Evolutionary conservation across 2,113 vertebrate genomes (phyloP).

Genomic region (Pica pica): DNA sequence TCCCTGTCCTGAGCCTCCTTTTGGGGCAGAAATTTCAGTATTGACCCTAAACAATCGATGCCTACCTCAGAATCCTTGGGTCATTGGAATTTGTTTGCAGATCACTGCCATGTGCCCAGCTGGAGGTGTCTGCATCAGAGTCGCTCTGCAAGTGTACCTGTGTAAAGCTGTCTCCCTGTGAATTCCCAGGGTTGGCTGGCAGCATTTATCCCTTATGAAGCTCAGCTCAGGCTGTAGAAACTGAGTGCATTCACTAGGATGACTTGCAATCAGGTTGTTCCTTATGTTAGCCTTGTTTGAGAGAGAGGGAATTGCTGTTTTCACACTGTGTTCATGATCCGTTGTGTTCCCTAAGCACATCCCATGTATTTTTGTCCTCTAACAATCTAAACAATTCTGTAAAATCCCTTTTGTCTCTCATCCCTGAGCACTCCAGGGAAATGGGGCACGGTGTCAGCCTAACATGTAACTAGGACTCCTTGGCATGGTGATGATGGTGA

Average conservation of each 20-base stretch:
- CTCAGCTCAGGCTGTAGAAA: not conserved
- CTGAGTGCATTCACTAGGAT: rapidly evolving
- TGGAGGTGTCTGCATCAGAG: not conserved
- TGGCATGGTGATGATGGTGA: not conserved
- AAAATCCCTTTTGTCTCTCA: not conserved
- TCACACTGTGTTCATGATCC: rapidly evolving
- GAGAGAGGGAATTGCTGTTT: not conserved
- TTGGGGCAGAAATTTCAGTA: not conserved
- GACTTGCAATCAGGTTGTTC: not conserved
- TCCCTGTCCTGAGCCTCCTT: not conserved
- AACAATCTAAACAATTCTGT: not conserved
- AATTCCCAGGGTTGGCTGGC: not conserved
- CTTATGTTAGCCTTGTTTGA: not conserved
- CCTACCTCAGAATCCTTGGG: not conserved
- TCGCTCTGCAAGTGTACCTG: not conserved
- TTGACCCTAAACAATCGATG: not conserved
- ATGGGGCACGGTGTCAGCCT: not conserved
- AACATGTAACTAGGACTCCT: not conserved
- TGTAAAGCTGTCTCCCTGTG: not conserved
- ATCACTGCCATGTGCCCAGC: rapidly evolving
- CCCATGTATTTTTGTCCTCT: not conserved
- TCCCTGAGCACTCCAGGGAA: not conserved
- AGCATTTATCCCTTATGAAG: not conserved
- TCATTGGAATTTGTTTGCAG: not conserved
- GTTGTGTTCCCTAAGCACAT: not conserved